Evolutionary conservation across 35 echinoderm and acorn worm species (phyloP), one percentile per base, ranked within the genome.

Genomic region (Heliocidaris tuberculata): DNA sequence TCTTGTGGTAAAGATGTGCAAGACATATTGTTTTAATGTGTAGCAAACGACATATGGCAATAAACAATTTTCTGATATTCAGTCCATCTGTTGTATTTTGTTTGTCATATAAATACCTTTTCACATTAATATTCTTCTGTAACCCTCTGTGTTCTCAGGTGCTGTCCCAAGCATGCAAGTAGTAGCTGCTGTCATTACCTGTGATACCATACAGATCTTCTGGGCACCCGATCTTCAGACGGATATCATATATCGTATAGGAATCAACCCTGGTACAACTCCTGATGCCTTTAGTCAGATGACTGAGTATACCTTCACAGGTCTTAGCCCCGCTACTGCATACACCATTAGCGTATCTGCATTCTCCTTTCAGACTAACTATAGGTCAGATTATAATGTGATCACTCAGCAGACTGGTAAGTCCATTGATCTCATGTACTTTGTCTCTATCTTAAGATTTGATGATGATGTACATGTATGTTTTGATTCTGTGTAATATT

Each of bases 371-470:
- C 9, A 2, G 3, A 0, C 47, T 0, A 24, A 32, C 16, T 89
- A 12, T 89, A n/a, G 11, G 12, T 32, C 47, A 31, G 87, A 89
- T 6, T 89, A 89, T 48, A 4, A 32, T 12, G 19, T 4, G 1
- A 13, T 89, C 31, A 89, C 30, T 89, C 31, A 47, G 87, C 31
- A 89, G 47, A 89, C 87, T 13, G 29, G 87, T 89, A 89, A 89
- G 87, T 48, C 27, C 21, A 7, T 12, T 60, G 12, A 12, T 60
- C 35, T 42, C 35, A 42, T 42, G 0, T 42, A 42, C 35, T 42
- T 42, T 42, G 35, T 42, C 35, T 42, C 35, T 42, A n/a, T n/a
- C n/a, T n/a, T n/a, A 42, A 42, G 35, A 42, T 42, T 1, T 42
- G 35, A 42, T 42, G 35, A 42, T 42, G 35, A 42, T 42, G 35